Conservation (phyloP, 2,797 vertebrate species). For the Gadopsis marmoratus region DNA sequence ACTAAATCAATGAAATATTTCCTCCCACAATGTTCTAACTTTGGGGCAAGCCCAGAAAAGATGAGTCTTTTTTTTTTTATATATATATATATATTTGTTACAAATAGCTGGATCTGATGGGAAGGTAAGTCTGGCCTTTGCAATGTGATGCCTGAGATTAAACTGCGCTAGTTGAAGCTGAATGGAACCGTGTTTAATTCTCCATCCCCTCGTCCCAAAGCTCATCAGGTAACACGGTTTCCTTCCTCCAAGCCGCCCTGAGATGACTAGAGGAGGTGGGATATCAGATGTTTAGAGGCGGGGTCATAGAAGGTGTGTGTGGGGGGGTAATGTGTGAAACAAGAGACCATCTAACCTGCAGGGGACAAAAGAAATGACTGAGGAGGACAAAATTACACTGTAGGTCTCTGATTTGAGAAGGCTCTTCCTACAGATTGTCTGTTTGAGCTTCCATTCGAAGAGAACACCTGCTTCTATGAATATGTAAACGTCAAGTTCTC, state of each 20-base stretch:
- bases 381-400: not conserved
- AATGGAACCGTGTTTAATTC: not conserved
- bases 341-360: not conserved
- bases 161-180: not conserved
- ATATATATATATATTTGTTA: no score
- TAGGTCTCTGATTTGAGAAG: not conserved
- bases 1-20: not conserved
- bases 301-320: not conserved
- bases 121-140: not conserved
- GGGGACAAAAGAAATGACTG: not conserved
- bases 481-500: not conserved
- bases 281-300: not conserved
- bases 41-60: not conserved
- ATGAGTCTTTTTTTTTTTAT: not conserved
- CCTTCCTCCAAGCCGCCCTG: not conserved
- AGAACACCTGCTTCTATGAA: no score
- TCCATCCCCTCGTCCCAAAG: not conserved
- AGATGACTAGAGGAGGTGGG: not conserved
- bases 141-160: not conserved
- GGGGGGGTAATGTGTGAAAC: no score
- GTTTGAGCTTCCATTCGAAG: not conserved
- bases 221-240: conserved; percentile 16
- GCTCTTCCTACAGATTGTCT: no score
- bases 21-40: no score
- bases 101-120: not conserved